Evolutionary conservation across 2,888 invertebrate genomes (phyloP), one percentile per base, ranked within the genome.

Genomic region (Apotomis betuletana): DNA sequence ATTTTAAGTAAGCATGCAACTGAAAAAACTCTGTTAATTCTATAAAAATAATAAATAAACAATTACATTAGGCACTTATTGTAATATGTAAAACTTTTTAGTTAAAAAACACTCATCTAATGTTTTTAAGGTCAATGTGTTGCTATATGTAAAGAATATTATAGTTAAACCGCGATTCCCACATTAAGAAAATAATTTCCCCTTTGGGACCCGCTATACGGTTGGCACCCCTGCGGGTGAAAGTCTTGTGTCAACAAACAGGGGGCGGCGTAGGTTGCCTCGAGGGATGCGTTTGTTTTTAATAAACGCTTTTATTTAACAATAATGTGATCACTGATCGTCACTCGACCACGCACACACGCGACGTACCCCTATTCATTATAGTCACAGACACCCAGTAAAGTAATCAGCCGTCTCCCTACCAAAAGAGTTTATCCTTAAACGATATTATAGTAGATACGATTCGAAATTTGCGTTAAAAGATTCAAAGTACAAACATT

Each of bases 241-340:
- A 88, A 88, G 87, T 87, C 85, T 79, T 86, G 77, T 90, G 90
- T 90, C 90, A 91, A 91, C 88, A 88, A 76, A 75, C 75, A 80
- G 83, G 87, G 49, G 89, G 86, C 79, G 77, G 77, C 73, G 76
- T 69, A 80, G 60, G 68, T 76, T 77, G 77, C 81, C 83, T 84
- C 85, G 74, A 83, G 90, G 88, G 89, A 87, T 84, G 86, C 85
- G 85, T 87, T 88, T 87, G 85, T 90, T 90, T 90, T 90, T 90
- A 90, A 90, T 91, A 91, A 91, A 90, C 85, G 83, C 85, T 85
- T 87, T 87, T 86, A 88, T 86, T 87, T 81, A 80, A 83, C 84
- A 85, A 82, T 84, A 86, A 85, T 82, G 81, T 77, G 78, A 77
- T 78, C 80, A 76, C 70, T 76, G 76, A 75, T 78, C 75, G 74